A percentile compares a stretch with the other conserved stretches of the same genome.
Evolutionary conservation across 2,888 invertebrate genomes (phyloP).

Genomic region (Rambutsinella grinnellia): DNA sequence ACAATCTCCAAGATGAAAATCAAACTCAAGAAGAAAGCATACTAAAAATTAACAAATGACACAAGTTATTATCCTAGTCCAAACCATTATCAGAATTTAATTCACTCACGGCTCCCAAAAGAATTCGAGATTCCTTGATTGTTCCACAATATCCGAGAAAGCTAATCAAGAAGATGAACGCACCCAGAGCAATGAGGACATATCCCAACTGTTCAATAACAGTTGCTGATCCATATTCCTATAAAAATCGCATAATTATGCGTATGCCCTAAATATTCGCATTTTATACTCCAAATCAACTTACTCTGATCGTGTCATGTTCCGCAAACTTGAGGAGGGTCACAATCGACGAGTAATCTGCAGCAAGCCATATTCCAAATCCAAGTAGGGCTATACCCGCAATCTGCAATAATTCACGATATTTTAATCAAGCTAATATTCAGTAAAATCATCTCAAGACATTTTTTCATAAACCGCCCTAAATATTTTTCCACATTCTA

Average conservation of each 20-base stretch:
- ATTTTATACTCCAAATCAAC: conserved; percentile 58
- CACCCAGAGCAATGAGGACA: conserved; percentile 78
- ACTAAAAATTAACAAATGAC: conserved; percentile 72
- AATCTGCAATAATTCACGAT: too few relatives aligned
- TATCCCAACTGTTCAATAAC: conserved; percentile 79
- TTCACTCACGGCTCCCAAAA: conserved; percentile 77
- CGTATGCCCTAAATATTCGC: neutral
- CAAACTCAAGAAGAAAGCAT: conserved; percentile 77
- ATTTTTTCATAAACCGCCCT: neutral
- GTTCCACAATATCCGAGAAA: conserved; percentile 82
- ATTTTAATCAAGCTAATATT: neutral
- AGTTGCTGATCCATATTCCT: conserved; percentile 67
- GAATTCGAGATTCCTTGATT: conserved; percentile 77
- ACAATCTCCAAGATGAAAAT: conserved; percentile 78
- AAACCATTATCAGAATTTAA: too few relatives aligned
- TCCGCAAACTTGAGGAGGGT: conserved; percentile 74
- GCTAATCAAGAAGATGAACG: conserved; percentile 79
- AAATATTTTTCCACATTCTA: neutral
- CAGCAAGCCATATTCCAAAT: conserved; percentile 79
- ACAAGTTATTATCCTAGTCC: neutral
- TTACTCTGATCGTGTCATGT: conserved; percentile 74
- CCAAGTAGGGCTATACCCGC: conserved; percentile 77
- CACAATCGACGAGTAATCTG: conserved; percentile 78
- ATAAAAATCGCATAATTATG: conserved; percentile 7
- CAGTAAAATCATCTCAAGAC: neutral